Conservation (phyloP, 2,113 vertebrate genomes). For the Amblyopsis rosae region DNA sequence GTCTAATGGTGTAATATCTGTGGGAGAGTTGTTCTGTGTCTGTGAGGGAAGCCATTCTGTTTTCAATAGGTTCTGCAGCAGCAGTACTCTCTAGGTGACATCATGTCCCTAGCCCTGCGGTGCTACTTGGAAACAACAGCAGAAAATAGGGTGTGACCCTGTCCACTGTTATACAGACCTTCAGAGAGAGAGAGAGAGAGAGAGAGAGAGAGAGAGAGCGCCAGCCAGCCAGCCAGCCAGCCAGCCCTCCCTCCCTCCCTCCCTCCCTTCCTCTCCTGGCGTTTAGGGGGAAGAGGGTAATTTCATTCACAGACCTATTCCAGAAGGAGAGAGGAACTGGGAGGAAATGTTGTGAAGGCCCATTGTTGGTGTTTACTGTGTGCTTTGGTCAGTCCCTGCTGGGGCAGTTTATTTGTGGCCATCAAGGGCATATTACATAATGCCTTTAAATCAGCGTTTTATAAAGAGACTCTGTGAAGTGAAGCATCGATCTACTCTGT, state of each 20-base stretch:
- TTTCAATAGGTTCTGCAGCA: constrained; percentile 41
- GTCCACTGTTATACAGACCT: constrained; percentile 7
- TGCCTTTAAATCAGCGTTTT: constrained; percentile 13
- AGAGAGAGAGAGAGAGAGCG: too few species aligned
- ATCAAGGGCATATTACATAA: constrained; percentile 14
- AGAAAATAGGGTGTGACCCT: constrained; percentile 41
- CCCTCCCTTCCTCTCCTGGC: too few species aligned
- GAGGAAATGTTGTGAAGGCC: not conserved
- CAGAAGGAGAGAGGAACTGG: not conserved
- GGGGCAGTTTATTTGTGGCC: constrained; percentile 13
- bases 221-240: too few species aligned
- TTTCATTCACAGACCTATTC: constrained; percentile 27
- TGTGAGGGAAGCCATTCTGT: constrained; percentile 30
- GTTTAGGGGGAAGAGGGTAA: constrained; percentile 25
- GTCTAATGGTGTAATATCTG: constrained; percentile 33
- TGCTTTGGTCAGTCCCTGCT: not conserved
- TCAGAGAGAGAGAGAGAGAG: not conserved
- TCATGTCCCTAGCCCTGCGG: constrained; percentile 46
- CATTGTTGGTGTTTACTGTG: constrained; percentile 10
- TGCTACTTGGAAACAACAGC: constrained; percentile 23
- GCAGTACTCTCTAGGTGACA: constrained; percentile 43
- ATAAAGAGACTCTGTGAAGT: constrained; percentile 9
- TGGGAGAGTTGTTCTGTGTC: constrained; percentile 18
- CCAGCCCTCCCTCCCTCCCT: too few species aligned
- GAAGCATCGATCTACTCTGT: constrained; percentile 17